Conservation (phyloP, 1,140 invertebrate species). For the Pseudomyrmex cubaensis region DNA sequence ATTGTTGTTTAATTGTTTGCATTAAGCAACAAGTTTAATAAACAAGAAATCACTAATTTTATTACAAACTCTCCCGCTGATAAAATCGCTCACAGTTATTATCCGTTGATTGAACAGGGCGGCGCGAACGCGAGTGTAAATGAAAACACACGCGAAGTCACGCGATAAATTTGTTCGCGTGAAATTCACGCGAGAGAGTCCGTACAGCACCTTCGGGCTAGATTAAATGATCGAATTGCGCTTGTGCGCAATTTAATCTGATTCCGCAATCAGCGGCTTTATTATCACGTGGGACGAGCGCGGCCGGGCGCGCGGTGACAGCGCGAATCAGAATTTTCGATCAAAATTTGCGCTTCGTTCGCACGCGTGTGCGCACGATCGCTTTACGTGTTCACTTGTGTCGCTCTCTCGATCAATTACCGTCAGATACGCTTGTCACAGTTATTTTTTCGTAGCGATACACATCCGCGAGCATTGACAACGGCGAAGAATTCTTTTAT, state of each 20-base stretch:
- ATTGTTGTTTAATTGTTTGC: no score
- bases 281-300: conserved; percentile 22
- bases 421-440: not conserved
- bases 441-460: not conserved
- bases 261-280: conserved; percentile 55
- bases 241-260: conserved; percentile 39
- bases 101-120: not conserved
- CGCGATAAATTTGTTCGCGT: conserved; percentile 23
- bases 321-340: conserved; percentile 7
- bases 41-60: not conserved
- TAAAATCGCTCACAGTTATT: conserved; percentile 1
- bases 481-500: no score
- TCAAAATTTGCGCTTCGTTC: not conserved
- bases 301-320: not conserved
- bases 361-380: not conserved
- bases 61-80: not conserved
- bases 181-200: not conserved
- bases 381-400: not conserved
- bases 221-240: conserved; percentile 49
- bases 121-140: not conserved
- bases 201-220: not conserved
- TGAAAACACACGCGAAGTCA: conserved; percentile 30
- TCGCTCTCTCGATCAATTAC: conserved; percentile 12
- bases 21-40: not conserved
- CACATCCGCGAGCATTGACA: not conserved